These are phyloP conservation scores for Gadopsis bispinosus DNA, from an alignment of 2,797 vertebrate species.

Conservation along the genomic window DNA sequence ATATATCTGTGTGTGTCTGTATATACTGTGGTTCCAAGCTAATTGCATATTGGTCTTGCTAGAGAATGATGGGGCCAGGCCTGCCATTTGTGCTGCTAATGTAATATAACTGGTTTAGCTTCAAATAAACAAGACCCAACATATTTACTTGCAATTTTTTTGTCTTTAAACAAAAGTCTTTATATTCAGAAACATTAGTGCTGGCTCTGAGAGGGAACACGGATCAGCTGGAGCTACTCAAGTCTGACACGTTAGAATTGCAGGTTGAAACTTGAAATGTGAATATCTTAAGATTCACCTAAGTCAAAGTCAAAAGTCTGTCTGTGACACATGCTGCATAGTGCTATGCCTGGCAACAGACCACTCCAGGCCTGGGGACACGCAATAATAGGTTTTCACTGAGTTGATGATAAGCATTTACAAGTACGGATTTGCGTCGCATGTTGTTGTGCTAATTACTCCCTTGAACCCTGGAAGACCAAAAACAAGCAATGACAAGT, in stretches of 20 bases:
- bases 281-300: background rate
- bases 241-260: background rate
- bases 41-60: too few relatives aligned
- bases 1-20: too few relatives aligned
- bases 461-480: background rate
- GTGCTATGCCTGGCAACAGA: too few relatives aligned
- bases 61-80: too few relatives aligned
- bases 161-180: too few relatives aligned
- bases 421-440: background rate
- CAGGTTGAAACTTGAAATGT: conserved; percentile 1
- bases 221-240: background rate
- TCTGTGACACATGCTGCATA: background rate
- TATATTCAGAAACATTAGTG: background rate
- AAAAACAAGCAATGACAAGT: too few relatives aligned
- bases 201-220: background rate
- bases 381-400: too few relatives aligned
- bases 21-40: too few relatives aligned
- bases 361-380: too few relatives aligned
- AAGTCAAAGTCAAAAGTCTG: background rate
- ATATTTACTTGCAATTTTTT: background rate
- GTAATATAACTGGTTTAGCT: background rate
- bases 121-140: background rate
- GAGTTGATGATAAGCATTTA: background rate
- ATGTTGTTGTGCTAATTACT: background rate
- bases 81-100: too few relatives aligned